Evolutionary conservation across 2,888 invertebrate genomes (phyloP).

Genomic region (Apotomis betuletana): DNA sequence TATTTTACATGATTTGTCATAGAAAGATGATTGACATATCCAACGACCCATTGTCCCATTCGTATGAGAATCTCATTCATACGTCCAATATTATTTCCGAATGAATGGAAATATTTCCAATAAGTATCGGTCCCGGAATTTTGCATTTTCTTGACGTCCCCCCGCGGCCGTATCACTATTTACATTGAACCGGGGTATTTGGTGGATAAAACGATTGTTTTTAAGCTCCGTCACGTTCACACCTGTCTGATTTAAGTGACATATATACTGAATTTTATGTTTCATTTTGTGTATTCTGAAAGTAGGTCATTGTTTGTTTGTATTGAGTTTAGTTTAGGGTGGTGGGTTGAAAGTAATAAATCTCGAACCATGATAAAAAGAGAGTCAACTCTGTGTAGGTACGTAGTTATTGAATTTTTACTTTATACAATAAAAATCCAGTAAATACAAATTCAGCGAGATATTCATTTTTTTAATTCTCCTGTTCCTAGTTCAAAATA

Average conservation of each 20-base stretch:
- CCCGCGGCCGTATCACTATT: conserved; percentile 54
- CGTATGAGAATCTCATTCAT: conserved; percentile 68
- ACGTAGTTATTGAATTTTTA: too few species aligned
- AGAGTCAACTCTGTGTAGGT: too few species aligned
- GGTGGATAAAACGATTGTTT: background rate
- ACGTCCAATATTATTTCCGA: conserved; percentile 72
- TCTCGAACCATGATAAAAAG: too few species aligned
- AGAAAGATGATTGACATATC: conserved; percentile 47
- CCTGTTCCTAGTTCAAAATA: too few species aligned
- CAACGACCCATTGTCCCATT: conserved; percentile 59
- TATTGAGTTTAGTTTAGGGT: too few species aligned
- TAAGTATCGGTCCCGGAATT: conserved; percentile 62
- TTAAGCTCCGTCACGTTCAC: background rate
- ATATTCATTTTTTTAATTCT: too few species aligned
- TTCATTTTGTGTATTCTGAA: too few species aligned
- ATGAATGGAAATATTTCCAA: conserved; percentile 75
- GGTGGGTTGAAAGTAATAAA: too few species aligned
- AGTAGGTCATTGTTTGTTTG: too few species aligned
- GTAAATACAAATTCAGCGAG: too few species aligned
- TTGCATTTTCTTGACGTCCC: conserved; percentile 50
- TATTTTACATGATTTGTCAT: conserved; percentile 6
- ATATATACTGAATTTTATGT: background rate
- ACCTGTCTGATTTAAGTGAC: background rate
- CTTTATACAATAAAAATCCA: too few species aligned
- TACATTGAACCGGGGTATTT: conserved; percentile 41